Evolutionary conservation across 2,888 invertebrate genomes (phyloP).

Genomic region (Caenorhabditis auriculariae): DNA sequence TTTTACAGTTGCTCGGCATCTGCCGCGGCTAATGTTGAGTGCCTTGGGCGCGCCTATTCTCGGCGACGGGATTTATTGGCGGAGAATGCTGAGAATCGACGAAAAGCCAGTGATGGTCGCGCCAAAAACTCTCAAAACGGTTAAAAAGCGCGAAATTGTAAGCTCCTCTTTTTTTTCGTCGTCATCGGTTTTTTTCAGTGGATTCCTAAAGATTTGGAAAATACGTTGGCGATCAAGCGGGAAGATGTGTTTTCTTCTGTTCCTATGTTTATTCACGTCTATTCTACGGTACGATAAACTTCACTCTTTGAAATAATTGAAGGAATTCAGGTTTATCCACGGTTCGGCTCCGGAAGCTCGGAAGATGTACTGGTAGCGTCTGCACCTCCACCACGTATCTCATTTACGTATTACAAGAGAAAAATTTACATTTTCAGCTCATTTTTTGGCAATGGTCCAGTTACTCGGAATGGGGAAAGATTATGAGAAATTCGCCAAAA

Average conservation of each 20-base stretch:
- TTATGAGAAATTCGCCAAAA: no score
- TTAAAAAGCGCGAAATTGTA: no score
- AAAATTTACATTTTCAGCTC: conserved; percentile 20
- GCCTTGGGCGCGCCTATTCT: conserved; percentile 35
- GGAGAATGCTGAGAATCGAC: conserved; percentile 28
- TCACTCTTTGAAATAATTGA: conserved; percentile 1
- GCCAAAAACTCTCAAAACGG: no score
- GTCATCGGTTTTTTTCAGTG: conserved; percentile 8
- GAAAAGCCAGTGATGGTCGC: conserved; percentile 26
- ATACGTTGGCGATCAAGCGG: conserved; percentile 9
- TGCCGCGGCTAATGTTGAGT: conserved; percentile 43
- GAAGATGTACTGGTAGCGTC: conserved; percentile 31
- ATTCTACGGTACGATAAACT: conserved; percentile 24
- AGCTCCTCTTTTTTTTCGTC: no score
- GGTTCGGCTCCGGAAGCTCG: conserved; percentile 28
- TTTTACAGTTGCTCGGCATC: conserved; percentile 39
- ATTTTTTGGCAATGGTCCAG: conserved; percentile 42
- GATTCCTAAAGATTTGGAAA: conserved; percentile 14
- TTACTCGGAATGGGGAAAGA: conserved; percentile 36
- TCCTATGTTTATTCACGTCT: conserved; percentile 42
- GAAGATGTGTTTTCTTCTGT: conserved; percentile 20
- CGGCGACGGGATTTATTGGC: conserved; percentile 43
- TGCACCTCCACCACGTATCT: conserved; percentile 32
- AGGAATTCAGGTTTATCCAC: conserved; percentile 15
- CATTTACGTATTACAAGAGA: not conserved